These are phyloP conservation scores for Cephus pulcher DNA, from an alignment of 2,888 invertebrate species.

Conservation along the genomic window DNA sequence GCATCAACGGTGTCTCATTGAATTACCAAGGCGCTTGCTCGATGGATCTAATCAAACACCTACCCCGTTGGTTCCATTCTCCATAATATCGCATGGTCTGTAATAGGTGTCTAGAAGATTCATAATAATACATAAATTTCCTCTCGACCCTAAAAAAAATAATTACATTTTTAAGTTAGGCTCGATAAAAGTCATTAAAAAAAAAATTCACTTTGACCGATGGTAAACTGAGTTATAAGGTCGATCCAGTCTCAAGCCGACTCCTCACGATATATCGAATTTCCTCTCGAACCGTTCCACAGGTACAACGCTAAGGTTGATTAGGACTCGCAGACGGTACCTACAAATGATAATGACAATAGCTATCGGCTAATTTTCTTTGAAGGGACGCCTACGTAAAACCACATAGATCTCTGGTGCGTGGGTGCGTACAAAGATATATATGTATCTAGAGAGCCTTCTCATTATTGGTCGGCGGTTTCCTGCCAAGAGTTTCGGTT, in stretches of 20 bases:
- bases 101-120: not conserved
- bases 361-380: not conserved
- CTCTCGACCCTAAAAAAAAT: not conserved
- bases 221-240: not conserved
- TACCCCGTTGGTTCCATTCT: not conserved
- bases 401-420: not conserved
- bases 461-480: not conserved
- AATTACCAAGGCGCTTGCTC: not conserved
- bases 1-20: not conserved
- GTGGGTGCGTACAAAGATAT: not conserved
- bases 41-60: not conserved
- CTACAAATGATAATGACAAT: not conserved
- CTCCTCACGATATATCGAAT: not conserved
- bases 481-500: not conserved
- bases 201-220: not conserved
- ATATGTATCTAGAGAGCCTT: not conserved
- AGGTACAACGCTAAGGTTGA: not conserved
- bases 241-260: not conserved
- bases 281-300: not conserved
- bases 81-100: not conserved
- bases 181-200: not conserved
- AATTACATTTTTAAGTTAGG: not conserved
- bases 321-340: not conserved
- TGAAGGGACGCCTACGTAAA: not conserved
- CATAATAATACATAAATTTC: not conserved